These are phyloP conservation scores for Cyprinus carpio DNA, from an alignment of 2,113 vertebrate genomes.

Conservation along the genomic window DNA sequence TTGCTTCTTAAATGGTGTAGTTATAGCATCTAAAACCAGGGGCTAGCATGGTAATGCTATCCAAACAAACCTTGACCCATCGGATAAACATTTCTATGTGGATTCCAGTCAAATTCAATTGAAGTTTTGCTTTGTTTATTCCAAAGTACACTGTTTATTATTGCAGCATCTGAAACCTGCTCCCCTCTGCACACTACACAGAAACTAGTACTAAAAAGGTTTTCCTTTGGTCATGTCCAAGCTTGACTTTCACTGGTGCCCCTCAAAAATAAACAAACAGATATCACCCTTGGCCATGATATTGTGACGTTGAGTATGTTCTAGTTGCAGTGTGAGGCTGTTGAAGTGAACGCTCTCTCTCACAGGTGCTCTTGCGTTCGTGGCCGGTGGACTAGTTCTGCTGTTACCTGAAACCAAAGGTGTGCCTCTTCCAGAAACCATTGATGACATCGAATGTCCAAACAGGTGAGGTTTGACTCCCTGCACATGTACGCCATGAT, in stretches of 20 bases:
- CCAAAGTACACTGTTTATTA: background rate
- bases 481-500: background rate
- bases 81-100: background rate
- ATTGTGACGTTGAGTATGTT: background rate
- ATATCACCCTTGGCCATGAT: background rate
- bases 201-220: background rate
- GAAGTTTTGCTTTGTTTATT: background rate
- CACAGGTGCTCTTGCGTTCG: conserved; percentile 81
- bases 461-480: conserved; percentile 71
- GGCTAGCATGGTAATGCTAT: background rate
- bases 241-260: background rate
- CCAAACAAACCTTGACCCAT: background rate
- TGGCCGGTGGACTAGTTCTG: conserved; percentile 85
- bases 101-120: background rate
- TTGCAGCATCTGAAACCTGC: too few species aligned
- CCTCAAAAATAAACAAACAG: background rate
- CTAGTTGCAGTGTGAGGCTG: too few species aligned
- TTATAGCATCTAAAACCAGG: background rate
- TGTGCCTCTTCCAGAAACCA: conserved; percentile 87
- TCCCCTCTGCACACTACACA: too few species aligned
- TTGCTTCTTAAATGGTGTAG: background rate
- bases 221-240: background rate
- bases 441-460: conserved; percentile 89
- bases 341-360: background rate
- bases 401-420: conserved; percentile 92